Base-by-base conservation (phyloP, 2,113 vertebrate species). In the Phoenicopterus ruber region DNA sequence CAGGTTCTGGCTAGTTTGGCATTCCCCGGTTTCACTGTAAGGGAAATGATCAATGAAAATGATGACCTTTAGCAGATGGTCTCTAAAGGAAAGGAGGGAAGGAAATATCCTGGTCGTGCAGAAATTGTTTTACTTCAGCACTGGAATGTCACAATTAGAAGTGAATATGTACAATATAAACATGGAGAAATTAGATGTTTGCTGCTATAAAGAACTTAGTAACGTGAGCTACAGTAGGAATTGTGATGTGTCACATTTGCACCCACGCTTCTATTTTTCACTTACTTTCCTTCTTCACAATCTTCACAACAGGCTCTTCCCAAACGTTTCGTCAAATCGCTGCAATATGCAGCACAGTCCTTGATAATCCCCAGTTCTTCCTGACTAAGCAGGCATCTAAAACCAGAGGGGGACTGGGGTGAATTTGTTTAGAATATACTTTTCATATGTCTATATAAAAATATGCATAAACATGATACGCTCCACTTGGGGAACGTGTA, bases 141-240 rank as follows among this genome's bases (percentile, higher is more conserved):
- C 38, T 0, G 1, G n/a, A 58, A 77, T 58, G 65, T 38, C n/a
- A 26, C 77, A 13, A 36, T 76, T 49, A 47, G 83, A 59, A 40
- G 29, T n/a, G 7, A 24, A 5, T 36, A n/a, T 7, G 40, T 36
- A 17, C 1, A 0, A 16, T 34, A 17, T 18, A 57, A 77, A n/a
- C 40, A 13, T 2, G 17, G 82, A 66, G 85, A n/a, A 78, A 77
- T 61, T 16, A 82, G 67, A 31, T 82, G 13, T 54, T 74, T 1
- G 21, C 74, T 49, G 88, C 47, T 70, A 16, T 62, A 11, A 55
- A 29, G 71, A 63, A 46, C 73, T 57, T 47, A 31, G 71, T 46
- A 62, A 67, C 4, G 2, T 31, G 85, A 93, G 49, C 57, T 94
- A 17, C 52, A 34, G 90, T 16, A 78, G 63, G 76, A 73, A 84